phyloP scores from a whole-genome alignment of 2,797 vertebrate species.

The Alexandromys oeconomus region DNA sequence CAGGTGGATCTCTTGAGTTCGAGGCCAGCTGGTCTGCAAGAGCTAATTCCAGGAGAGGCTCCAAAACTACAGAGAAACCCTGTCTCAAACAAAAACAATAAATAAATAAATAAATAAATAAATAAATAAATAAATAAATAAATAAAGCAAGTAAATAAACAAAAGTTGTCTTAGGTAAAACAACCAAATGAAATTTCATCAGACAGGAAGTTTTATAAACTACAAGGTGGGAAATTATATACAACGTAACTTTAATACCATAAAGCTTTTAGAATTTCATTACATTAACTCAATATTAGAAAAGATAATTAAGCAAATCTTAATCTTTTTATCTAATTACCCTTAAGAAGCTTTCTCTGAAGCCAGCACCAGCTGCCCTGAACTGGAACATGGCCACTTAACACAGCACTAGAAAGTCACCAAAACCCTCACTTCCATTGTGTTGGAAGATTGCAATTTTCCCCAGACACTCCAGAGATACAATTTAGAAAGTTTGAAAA shows the following conservation, averaged over 20 bases:
- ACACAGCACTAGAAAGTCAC: slow-evolving; percentile 26
- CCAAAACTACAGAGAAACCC: too few relatives aligned
- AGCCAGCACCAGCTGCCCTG: slow-evolving; percentile 40
- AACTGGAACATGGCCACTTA: slow-evolving; percentile 45
- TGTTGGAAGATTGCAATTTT: slow-evolving; percentile 13
- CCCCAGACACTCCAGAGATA: slow-evolving; percentile 6
- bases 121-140: neutral
- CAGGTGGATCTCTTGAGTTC: too few relatives aligned
- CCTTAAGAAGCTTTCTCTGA: neutral
- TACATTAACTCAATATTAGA: slow-evolving; percentile 50
- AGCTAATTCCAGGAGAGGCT: too few relatives aligned
- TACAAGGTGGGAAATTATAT: slow-evolving; percentile 14
- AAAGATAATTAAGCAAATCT: slow-evolving; percentile 62
- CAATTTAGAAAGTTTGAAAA: neutral
- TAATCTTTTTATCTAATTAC: slow-evolving; percentile 55
- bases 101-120: neutral
- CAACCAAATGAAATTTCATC: slow-evolving; percentile 17
- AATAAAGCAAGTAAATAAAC: neutral
- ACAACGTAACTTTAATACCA: slow-evolving; percentile 50
- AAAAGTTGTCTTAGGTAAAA: neutral
- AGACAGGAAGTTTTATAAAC: slow-evolving; percentile 51
- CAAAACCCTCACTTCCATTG: slow-evolving; percentile 24
- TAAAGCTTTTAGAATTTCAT: slow-evolving; percentile 46
- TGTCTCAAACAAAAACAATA: too few relatives aligned
- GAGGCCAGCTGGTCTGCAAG: too few relatives aligned